A percentile compares a stretch with the other conserved stretches of the same genome.
Evolutionary conservation across 2,113 vertebrate species (phyloP).

Genomic region (Pelodiscus sinensis): DNA sequence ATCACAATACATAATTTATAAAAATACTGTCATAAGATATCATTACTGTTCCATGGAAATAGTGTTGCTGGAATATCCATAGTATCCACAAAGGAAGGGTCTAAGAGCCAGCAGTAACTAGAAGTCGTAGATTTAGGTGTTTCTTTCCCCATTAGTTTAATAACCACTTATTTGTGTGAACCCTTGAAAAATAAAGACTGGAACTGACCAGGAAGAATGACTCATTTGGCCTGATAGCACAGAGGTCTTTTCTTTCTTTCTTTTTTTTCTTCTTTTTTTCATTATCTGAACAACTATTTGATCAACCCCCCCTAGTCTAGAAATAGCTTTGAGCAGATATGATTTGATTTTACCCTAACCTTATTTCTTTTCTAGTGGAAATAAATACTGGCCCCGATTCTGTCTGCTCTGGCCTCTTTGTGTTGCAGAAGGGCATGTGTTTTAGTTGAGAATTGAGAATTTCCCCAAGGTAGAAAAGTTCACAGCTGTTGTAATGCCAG

Average conservation of each 20-base stretch:
- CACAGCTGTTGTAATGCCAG: not conserved
- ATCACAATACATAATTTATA: not conserved
- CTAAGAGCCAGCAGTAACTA: not conserved
- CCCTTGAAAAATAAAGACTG: not conserved
- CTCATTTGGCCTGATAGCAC: not conserved
- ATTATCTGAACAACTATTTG: not conserved
- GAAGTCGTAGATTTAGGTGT: not conserved
- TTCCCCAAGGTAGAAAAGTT: not conserved
- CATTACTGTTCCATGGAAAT: not conserved
- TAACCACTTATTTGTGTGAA: not conserved
- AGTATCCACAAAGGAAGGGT: not conserved
- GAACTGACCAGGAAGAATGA: not conserved
- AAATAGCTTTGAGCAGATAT: not conserved
- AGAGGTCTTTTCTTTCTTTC: not conserved
- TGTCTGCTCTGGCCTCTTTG: not conserved
- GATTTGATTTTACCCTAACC: not conserved
- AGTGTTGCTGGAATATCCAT: not conserved
- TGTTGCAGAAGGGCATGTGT: not conserved
- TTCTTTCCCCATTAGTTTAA: not conserved
- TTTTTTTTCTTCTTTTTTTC: not conserved
- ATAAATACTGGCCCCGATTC: not conserved
- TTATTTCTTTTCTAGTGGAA: not conserved
- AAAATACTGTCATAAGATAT: not conserved
- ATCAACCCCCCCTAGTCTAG: not conserved
- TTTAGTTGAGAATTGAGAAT: not conserved